Percentiles rank a stretch among this genome's conserved stretches.
These are phyloP conservation scores for Anolis carolinensis DNA, from an alignment of 2,113 vertebrate species.

Conservation along the genomic window DNA sequence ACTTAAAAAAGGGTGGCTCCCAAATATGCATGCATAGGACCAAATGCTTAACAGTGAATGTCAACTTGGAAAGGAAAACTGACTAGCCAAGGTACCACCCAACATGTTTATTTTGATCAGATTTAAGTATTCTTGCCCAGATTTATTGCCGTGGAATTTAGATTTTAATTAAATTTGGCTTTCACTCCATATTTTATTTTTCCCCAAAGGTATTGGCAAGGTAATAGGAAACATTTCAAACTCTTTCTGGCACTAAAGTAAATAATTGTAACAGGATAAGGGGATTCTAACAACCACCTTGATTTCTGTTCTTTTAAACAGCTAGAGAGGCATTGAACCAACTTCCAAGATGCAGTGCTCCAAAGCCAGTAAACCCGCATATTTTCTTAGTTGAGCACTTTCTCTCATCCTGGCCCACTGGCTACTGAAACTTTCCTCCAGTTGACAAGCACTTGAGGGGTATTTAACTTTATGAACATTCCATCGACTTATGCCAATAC, in stretches of 20 bases:
- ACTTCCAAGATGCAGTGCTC: not conserved
- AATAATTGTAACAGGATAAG: not conserved
- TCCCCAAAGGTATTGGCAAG: not conserved
- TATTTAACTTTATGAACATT: constrained; percentile 11
- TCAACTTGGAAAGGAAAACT: not conserved
- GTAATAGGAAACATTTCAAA: not conserved
- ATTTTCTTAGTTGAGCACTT: not conserved
- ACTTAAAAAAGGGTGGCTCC: not conserved
- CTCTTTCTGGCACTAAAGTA: not conserved
- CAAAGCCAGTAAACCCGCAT: constrained; percentile 12
- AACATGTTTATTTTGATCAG: not conserved
- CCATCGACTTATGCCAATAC: not conserved
- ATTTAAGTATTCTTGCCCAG: not conserved
- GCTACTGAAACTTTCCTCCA: not conserved
- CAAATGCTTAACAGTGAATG: not conserved
- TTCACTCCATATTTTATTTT: not conserved
- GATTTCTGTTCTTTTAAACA: not conserved
- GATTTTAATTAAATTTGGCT: not conserved
- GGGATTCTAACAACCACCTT: not conserved
- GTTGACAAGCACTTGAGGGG: not conserved
- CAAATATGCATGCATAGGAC: not conserved
- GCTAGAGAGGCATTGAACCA: not conserved
- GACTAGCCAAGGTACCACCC: not conserved
- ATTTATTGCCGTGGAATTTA: not conserved
- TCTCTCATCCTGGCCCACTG: not conserved